Evolutionary conservation across 64 coral and sea anemone species (phyloP).

Genomic region (Porites lutea): DNA sequence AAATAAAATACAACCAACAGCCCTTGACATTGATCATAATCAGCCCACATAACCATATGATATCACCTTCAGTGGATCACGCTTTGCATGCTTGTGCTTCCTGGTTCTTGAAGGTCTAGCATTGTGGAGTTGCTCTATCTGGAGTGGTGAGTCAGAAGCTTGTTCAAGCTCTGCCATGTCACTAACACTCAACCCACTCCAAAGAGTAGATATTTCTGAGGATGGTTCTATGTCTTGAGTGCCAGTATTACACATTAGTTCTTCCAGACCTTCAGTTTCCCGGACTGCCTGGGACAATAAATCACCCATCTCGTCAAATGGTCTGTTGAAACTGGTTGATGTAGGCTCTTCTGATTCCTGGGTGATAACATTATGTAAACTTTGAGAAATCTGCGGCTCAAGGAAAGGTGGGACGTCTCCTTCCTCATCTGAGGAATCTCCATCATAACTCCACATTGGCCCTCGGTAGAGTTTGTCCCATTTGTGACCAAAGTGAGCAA

Average conservation of each 20-base stretch:
- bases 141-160: background rate
- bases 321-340: background rate
- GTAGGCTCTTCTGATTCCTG: background rate
- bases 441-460: constrained; percentile 46
- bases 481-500: constrained; percentile 74
- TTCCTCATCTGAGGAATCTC: background rate
- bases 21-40: background rate
- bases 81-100: background rate
- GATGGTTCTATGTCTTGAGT: background rate
- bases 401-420: background rate
- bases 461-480: constrained; percentile 24
- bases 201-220: background rate
- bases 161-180: background rate
- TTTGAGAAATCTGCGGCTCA: background rate
- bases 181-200: background rate
- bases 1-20: too few species aligned
- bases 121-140: background rate
- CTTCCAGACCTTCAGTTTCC: background rate
- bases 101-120: background rate
- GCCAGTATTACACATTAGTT: background rate
- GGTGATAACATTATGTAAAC: background rate
- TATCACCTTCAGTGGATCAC: background rate
- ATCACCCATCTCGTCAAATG: background rate
- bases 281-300: background rate
- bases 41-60: background rate